Conservation (phyloP, 2,888 invertebrate genomes). For the Drosophila stalkeri region DNA sequence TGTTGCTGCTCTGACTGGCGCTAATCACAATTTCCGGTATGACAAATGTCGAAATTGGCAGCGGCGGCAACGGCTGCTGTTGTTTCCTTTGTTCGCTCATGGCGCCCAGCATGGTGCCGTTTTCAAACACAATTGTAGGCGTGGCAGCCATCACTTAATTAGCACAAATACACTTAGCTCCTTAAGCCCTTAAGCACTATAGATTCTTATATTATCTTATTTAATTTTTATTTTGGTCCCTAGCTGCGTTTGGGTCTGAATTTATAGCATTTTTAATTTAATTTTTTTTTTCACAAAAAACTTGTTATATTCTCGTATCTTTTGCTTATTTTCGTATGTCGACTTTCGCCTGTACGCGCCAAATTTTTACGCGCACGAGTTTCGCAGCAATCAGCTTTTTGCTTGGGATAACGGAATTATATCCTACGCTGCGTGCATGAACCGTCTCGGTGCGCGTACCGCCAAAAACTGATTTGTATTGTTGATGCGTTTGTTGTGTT, state of each 20-base stretch:
- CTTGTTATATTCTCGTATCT: conserved; percentile 29
- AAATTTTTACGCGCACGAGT: conserved; percentile 54
- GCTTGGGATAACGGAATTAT: background rate
- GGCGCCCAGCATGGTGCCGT: conserved; percentile 84
- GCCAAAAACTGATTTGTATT: conserved; percentile 84
- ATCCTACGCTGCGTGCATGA: conserved; percentile 25
- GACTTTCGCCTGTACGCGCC: conserved; percentile 58
- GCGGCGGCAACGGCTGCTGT: conserved; percentile 28
- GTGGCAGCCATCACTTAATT: conserved; percentile 44
- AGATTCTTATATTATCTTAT: background rate
- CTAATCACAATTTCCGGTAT: conserved; percentile 82
- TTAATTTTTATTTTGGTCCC: conserved; percentile 7
- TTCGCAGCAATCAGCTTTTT: conserved; percentile 37
- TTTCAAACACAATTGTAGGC: conserved; percentile 78
- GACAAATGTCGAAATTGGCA: conserved; percentile 38
- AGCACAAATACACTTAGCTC: conserved; percentile 26
- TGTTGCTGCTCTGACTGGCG: conserved; percentile 69
- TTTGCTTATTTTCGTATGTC: background rate
- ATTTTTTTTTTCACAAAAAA: conserved; percentile 24
- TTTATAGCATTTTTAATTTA: conserved; percentile 39
- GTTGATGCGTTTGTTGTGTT: conserved; percentile 75
- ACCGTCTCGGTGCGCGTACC: conserved; percentile 78
- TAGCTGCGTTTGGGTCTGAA: conserved; percentile 12
- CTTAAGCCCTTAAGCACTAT: background rate
- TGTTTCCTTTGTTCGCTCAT: conserved; percentile 61